Evolutionary conservation across 64 coral and sea anemone species (phyloP).

Genomic region (Pocillopora verrucosa): DNA sequence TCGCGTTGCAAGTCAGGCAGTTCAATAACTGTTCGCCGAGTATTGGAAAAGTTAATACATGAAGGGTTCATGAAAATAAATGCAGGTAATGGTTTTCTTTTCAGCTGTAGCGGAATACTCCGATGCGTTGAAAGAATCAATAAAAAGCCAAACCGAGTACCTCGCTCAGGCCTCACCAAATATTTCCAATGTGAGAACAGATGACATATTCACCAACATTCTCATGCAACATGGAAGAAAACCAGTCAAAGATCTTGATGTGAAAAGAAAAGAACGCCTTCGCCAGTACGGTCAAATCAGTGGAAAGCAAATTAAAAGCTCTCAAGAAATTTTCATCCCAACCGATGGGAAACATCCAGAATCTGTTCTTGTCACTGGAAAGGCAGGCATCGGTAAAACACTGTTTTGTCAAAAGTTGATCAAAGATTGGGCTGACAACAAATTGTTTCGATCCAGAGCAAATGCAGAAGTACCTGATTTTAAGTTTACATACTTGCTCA

Average conservation of each 20-base stretch:
- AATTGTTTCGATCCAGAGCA: neutral
- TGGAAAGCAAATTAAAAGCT: conserved; percentile 1
- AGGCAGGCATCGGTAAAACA: conserved; percentile 40
- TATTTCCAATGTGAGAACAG: conserved; percentile 22
- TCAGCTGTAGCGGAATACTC: neutral
- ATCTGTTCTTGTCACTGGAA: conserved; percentile 32
- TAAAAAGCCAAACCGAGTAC: conserved; percentile 19
- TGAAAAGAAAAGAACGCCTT: conserved; percentile 20
- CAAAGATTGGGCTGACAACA: conserved; percentile 35
- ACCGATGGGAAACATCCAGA: neutral
- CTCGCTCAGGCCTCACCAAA: neutral
- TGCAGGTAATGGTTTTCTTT: neutral
- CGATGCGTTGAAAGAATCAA: conserved; percentile 2
- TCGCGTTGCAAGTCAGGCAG: no score
- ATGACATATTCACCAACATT: conserved; percentile 37
- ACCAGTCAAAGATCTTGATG: neutral
- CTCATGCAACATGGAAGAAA: conserved; percentile 42
- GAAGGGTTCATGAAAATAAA: neutral
- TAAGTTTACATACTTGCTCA: conserved; percentile 35
- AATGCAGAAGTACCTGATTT: neutral
- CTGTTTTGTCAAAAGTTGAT: conserved; percentile 28
- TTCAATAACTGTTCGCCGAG: no score
- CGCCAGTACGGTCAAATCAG: conserved; percentile 8
- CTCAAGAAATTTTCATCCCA: conserved; percentile 22
- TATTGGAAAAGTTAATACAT: neutral